Evolutionary conservation across 2,113 vertebrate species (phyloP), one percentile per base, ranked within the genome.

Genomic region (Leuciscus idus): DNA sequence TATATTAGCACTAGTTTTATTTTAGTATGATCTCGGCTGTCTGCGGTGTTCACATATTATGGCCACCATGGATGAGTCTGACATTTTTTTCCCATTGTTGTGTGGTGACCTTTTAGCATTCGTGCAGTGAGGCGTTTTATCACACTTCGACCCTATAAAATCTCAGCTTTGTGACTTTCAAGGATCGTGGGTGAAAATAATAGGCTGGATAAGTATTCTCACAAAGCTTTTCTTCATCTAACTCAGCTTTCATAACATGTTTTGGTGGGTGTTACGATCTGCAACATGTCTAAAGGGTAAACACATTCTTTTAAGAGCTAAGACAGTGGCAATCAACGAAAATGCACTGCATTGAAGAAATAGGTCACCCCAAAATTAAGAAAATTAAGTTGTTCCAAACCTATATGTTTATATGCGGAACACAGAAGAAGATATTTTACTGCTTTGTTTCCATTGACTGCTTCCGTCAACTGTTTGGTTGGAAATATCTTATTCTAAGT

Each of bases 1-100:
- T 57, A 55, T 28, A 73, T 83, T 55, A 72, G 66, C 46, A 23
- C 62, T 62, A 76, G 43, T 64, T 59, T 48, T 64, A 48, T 85
- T 66, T 36, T 77, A 33, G 75, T 21, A 77, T 77, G 8, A 77
- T 77, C 28, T 21, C 28, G 2, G 75, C 75, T 11, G 50, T 57
- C 75, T 50, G 2, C 50, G 12, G 28, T 30, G 50, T 36, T 57
- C 50, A 12, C 75, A 77, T 28, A 21, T 77, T 33, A 52, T 30
- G 74, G 26, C 74, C 74, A 33, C 75, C 10, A 15, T 57, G 28
- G 15, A 77, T 77, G 21, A 57, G 75, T 77, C 50, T 73, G 66
- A 83, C 7, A 48, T 48, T 64, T n/a, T 77, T 33, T 50, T 28
- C 50, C 8, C 33, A 9, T 52, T 52, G 75, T 77, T 55, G 28